These are phyloP conservation scores for Rhinolophus sinicus DNA, from an alignment of 2,113 vertebrate species.

Conservation along the genomic window DNA sequence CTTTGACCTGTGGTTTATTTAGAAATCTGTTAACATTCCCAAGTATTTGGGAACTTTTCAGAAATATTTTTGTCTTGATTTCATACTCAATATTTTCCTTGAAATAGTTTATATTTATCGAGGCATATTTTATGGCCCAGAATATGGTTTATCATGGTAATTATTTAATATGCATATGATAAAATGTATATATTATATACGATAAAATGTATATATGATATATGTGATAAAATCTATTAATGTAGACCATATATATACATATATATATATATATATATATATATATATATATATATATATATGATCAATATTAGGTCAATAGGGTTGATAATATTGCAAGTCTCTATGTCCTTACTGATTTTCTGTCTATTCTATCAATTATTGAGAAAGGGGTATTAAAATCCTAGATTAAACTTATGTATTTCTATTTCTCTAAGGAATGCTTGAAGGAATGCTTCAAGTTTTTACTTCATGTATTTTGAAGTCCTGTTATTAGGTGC, in stretches of 20 bases:
- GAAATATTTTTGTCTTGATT: conserved; percentile 31
- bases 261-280: too few species aligned
- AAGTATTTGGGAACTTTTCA: conserved; percentile 2
- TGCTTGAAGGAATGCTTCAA: neutral
- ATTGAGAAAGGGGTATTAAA: neutral
- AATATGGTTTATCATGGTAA: neutral
- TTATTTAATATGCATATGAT: neutral
- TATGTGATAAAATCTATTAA: too few species aligned
- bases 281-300: too few species aligned
- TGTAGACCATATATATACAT: too few species aligned
- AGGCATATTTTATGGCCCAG: neutral
- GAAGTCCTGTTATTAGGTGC: neutral
- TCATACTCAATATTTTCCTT: neutral
- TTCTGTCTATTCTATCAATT: neutral
- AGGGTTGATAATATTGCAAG: neutral
- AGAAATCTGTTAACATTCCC: neutral
- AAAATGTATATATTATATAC: too few species aligned
- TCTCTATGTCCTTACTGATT: neutral
- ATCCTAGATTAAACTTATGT: neutral
- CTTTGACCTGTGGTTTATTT: neutral
- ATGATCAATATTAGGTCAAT: neutral
- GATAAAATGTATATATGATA: too few species aligned
- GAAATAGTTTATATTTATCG: neutral
- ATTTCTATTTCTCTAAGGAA: neutral
- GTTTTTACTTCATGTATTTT: neutral